phyloP scores from a whole-genome alignment of 2,113 vertebrate genomes.

The mouse (Mus musculus) region GRCm39 chr4:57532001-57532500 shows the following conservation, averaged over 20 bases:
- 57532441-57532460: not conserved
- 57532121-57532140: not conserved
- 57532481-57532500: not conserved
- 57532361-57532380: not conserved
- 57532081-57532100: not conserved
- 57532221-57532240: not conserved
- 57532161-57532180: not conserved
- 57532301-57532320: not conserved
- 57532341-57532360: not conserved
- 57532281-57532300: not conserved
- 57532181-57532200: not conserved
- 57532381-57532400: not conserved
- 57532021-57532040: not conserved
- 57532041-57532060: not conserved
- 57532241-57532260: constrained; percentile 17
- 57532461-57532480: not conserved
- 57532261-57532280: not conserved
- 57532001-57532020: not conserved
- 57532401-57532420: not conserved
- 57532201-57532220: not conserved
- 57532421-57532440: not conserved
- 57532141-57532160: not conserved
- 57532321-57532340: not conserved
- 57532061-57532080: not conserved
- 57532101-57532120: not conserved